Evolutionary conservation across 2,797 vertebrate genomes (phyloP).

Genomic region (Cetoscarus ocellatus): DNA sequence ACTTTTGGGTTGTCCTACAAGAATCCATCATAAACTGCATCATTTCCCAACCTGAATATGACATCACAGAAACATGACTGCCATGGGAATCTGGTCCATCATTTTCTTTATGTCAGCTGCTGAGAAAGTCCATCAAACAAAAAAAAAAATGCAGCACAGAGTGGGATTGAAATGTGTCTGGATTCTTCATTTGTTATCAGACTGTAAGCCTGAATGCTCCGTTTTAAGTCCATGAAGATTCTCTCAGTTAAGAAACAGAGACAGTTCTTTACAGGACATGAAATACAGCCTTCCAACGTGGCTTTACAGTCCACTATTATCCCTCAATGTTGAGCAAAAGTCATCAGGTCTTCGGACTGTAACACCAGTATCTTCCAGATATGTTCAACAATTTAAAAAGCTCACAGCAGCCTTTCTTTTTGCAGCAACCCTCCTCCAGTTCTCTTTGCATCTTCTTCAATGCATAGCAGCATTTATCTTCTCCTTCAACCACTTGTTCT

Average conservation of each 20-base stretch:
- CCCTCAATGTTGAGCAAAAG: conserved; percentile 41
- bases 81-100: conserved; percentile 16
- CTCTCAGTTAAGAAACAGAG: conserved; percentile 39
- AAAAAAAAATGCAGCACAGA: conserved; percentile 69
- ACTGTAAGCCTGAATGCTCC: conserved; percentile 41
- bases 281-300: conserved; percentile 26
- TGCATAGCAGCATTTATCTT: conserved; percentile 88
- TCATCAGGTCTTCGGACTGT: conserved; percentile 38
- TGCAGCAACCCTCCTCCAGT: conserved; percentile 84
- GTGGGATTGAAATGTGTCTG: conserved; percentile 58
- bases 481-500: conserved; percentile 66
- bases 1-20: no score
- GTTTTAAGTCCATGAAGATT: conserved; percentile 40
- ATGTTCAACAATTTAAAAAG: conserved; percentile 46
- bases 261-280: conserved; percentile 21
- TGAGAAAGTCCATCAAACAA: conserved; percentile 58
- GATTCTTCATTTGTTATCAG: conserved; percentile 50
- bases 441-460: conserved; percentile 84
- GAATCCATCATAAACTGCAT: no score
- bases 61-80: no score
- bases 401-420: conserved; percentile 59
- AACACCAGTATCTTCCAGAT: conserved; percentile 56
- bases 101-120: conserved; percentile 51
- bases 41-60: no score
- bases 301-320: conserved; percentile 52